Evolutionary conservation across 2,888 invertebrate species (phyloP).

Genomic region (Mallateleia sp.): DNA sequence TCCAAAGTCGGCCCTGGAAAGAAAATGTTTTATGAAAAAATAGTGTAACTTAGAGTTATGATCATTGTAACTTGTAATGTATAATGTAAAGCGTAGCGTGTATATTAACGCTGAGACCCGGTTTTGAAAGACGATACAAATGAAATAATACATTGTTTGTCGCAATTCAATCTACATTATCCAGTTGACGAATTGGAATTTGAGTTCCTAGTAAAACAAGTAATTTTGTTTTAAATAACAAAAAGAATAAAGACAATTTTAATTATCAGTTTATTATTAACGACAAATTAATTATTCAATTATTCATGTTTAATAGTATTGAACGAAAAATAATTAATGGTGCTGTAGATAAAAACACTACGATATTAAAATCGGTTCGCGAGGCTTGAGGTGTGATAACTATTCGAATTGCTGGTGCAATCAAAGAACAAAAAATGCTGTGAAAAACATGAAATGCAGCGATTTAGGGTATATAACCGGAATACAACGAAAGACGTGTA

Average conservation of each 20-base stretch:
- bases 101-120: constrained; percentile 29
- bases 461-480: constrained; percentile 62
- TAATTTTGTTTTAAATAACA: not conserved
- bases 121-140: constrained; percentile 7
- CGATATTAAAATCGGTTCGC: constrained; percentile 64
- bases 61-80: constrained; percentile 20
- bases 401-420: constrained; percentile 88
- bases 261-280: too few species aligned
- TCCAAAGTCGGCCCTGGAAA: constrained; percentile 62
- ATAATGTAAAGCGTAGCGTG: constrained; percentile 29
- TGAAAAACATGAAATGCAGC: constrained; percentile 70
- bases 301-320: too few species aligned
- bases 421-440: constrained; percentile 81
- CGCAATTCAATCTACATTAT: not conserved
- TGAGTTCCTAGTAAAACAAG: not conserved
- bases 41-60: constrained; percentile 11
- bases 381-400: constrained; percentile 79
- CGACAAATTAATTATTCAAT: too few species aligned
- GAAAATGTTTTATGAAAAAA: constrained; percentile 8
- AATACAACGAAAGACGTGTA: constrained; percentile 81
- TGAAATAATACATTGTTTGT: not conserved
- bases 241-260: too few species aligned
- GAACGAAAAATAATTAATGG: not conserved
- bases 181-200: not conserved
- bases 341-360: constrained; percentile 48